These are phyloP conservation scores for Tribolium freemani DNA, from an alignment of 2,888 invertebrate species.

Conservation along the genomic window DNA sequence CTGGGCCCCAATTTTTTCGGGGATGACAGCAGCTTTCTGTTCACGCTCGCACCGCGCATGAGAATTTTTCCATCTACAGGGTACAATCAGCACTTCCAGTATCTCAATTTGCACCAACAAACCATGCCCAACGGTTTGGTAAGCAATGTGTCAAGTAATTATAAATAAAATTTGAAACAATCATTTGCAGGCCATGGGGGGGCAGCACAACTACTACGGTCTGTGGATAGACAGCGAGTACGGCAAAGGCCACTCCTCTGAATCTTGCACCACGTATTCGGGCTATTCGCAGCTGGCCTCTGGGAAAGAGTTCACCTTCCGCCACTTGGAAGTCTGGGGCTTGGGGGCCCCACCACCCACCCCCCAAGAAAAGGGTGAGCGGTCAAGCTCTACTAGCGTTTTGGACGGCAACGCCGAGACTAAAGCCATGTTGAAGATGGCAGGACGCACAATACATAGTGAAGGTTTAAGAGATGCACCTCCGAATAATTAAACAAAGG, in stretches of 20 bases:
- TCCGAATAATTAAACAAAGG: constrained; percentile 6
- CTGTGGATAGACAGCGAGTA: constrained; percentile 91
- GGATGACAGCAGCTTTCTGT: constrained; percentile 84
- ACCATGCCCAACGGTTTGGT: constrained; percentile 95
- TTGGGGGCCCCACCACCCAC: constrained; percentile 83
- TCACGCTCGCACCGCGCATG: constrained; percentile 86
- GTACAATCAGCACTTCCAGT: constrained; percentile 93
- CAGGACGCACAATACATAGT: constrained; percentile 85
- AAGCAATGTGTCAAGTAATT: constrained; percentile 62
- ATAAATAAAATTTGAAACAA: not conserved
- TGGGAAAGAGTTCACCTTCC: constrained; percentile 79
- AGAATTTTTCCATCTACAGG: constrained; percentile 82
- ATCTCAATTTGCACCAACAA: constrained; percentile 92
- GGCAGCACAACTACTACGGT: constrained; percentile 91
- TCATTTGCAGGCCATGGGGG: constrained; percentile 84
- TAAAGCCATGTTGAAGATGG: constrained; percentile 86
- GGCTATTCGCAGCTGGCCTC: constrained; percentile 84
- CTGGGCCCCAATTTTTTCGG: constrained; percentile 84
- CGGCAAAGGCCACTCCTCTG: constrained; percentile 85
- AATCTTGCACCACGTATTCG: constrained; percentile 87
- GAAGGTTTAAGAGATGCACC: constrained; percentile 79
- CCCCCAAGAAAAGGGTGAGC: constrained; percentile 69
- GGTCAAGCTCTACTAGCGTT: constrained; percentile 71
- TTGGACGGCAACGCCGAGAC: constrained; percentile 84
- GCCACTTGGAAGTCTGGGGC: constrained; percentile 90